These are phyloP conservation scores for Gambusia holbrooki DNA, from an alignment of 2,113 vertebrate species.

Conservation along the genomic window DNA sequence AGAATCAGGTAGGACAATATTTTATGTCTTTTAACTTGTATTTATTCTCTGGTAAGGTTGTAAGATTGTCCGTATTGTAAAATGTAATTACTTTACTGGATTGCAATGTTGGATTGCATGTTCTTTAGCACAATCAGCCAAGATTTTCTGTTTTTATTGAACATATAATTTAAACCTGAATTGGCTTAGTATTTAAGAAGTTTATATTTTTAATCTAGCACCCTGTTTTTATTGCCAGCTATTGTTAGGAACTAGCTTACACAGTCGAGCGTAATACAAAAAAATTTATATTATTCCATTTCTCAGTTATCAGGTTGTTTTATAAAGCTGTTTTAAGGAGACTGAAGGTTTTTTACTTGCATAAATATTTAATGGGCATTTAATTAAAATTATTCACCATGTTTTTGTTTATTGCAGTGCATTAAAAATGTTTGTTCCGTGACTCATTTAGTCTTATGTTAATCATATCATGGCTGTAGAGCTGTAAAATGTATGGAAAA, in stretches of 20 bases:
- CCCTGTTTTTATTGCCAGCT: background rate
- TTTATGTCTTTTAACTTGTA: background rate
- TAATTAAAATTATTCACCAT: background rate
- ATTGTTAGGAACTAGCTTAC: background rate
- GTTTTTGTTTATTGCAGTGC: background rate
- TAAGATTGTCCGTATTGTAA: background rate
- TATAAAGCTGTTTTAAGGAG: background rate
- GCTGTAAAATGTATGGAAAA: background rate
- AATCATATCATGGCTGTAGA: background rate
- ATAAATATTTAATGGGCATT: background rate
- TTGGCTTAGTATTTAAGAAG: background rate
- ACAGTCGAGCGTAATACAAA: background rate
- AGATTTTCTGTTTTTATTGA: background rate
- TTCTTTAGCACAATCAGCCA: background rate
- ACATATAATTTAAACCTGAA: background rate
- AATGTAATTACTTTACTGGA: background rate
- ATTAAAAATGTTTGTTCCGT: background rate
- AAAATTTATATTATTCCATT: background rate
- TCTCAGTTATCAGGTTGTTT: background rate
- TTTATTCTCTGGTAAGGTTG: background rate
- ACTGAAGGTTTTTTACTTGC: background rate
- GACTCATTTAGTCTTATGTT: background rate
- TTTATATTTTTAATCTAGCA: background rate
- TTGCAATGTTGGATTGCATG: background rate
- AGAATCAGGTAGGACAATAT: slow-evolving; percentile 58